Evolutionary conservation across 2,888 invertebrate genomes (phyloP).

Genomic region (Argyresthia albistria): DNA sequence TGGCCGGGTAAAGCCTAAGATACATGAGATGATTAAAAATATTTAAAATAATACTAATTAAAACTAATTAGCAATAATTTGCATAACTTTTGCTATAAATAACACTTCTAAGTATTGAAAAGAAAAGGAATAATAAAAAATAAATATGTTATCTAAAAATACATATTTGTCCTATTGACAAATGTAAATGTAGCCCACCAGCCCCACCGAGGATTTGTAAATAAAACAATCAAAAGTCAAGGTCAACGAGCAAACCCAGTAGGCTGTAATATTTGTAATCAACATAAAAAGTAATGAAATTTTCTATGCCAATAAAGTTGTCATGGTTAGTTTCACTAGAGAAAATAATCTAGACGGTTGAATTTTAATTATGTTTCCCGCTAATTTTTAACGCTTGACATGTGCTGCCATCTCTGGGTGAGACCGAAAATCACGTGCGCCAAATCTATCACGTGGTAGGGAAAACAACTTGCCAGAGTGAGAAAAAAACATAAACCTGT

Average conservation of each 20-base stretch:
- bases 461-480: conserved; percentile 16
- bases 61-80: too few relatives aligned
- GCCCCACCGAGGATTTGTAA: too few relatives aligned
- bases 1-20: not conserved
- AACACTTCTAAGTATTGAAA: too few relatives aligned
- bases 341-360: conserved; percentile 15
- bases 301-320: conserved; percentile 36
- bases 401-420: conserved; percentile 35
- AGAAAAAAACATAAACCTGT: conserved; percentile 53
- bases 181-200: too few relatives aligned
- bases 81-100: too few relatives aligned
- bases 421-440: conserved; percentile 19
- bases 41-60: too few relatives aligned
- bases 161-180: too few relatives aligned
- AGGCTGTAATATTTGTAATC: conserved; percentile 23
- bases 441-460: conserved; percentile 44
- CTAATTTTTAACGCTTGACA: conserved; percentile 7
- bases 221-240: not conserved
- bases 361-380: conserved; percentile 20
- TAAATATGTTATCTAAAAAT: too few relatives aligned
- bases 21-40: not conserved
- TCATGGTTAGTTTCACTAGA: conserved; percentile 39
- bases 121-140: too few relatives aligned
- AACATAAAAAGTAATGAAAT: conserved; percentile 36
- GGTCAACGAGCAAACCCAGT: not conserved